These are phyloP conservation scores for Nymphicus hollandicus DNA, from an alignment of 2,113 vertebrate species.

Conservation along the genomic window DNA sequence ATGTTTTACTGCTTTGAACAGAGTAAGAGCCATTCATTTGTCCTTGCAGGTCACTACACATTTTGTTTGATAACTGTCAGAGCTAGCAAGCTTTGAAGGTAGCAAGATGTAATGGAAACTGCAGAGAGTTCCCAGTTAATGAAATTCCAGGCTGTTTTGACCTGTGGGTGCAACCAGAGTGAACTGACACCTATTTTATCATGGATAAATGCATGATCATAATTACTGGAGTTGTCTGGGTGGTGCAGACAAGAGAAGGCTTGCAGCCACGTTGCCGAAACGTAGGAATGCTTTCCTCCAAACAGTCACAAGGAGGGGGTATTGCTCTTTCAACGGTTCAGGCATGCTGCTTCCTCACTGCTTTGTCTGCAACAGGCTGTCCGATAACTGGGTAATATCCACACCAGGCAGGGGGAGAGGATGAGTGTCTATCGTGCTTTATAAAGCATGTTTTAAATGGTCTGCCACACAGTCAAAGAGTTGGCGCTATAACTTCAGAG, in stretches of 20 bases:
- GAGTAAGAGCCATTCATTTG: background rate
- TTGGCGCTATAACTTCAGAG: background rate
- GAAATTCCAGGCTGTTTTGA: background rate
- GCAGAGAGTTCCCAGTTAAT: background rate
- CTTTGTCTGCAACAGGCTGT: background rate
- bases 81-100: background rate
- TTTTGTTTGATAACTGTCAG: background rate
- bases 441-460: background rate
- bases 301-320: constrained; percentile 40
- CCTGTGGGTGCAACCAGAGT: background rate
- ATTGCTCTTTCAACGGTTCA: constrained; percentile 5
- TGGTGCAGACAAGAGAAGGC: background rate
- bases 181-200: background rate
- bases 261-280: background rate
- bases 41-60: background rate
- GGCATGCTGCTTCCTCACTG: background rate
- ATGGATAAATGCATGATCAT: background rate
- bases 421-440: rapidly evolving
- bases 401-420: background rate
- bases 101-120: background rate
- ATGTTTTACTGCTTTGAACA: background rate
- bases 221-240: background rate
- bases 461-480: background rate
- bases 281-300: background rate
- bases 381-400: background rate